Evolutionary conservation across 2,797 vertebrate species (phyloP), one percentile per base, ranked within the genome.

Genomic region (Cryptoblepharus egeriae): DNA sequence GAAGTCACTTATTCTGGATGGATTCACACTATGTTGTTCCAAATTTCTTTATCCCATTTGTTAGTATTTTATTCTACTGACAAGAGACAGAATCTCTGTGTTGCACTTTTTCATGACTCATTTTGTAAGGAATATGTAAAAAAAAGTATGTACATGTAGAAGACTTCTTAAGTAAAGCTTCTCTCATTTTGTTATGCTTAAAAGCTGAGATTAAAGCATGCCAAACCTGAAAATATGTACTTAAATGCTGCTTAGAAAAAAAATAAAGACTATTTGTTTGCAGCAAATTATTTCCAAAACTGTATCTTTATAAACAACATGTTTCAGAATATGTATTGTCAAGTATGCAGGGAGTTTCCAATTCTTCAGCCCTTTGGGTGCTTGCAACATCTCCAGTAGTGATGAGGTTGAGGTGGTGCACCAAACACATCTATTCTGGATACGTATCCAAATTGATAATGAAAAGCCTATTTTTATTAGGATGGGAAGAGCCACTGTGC

Each of bases 141-240:
- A 94, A 96, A 96, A 94, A 95, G 93, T 89, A 82, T 91, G 77
- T 96, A 96, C 93, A 96, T 95, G 95, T 96, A 96, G 96, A 91
- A 93, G 90, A 92, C 90, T 93, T 94, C 92, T 95, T 45, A 69
- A 45, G n/a, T 82, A 75, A 85, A 64, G 68, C 57, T 83, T 76
- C 78, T 81, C 69, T 64, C 37, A 76, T 65, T 84, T 82, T 81
- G 63, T 82, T 88, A 70, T 82, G 80, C 75, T 88, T 88, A 55
- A 65, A 83, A 67, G 68, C 77, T 67, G 72, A 71, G 37, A 78
- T 81, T 73, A 85, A 74, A 87, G 74, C 67, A 76, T 87, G 87
- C 75, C 80, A 74, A 69, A 80, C 52, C 45, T 74, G 71, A 79
- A 68, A 77, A 60, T 32, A 60, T 80, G 61, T 83, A 83, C 79